Conservation (phyloP, 2,888 invertebrate species). For the Liopterus haemorrhoidalis region DNA sequence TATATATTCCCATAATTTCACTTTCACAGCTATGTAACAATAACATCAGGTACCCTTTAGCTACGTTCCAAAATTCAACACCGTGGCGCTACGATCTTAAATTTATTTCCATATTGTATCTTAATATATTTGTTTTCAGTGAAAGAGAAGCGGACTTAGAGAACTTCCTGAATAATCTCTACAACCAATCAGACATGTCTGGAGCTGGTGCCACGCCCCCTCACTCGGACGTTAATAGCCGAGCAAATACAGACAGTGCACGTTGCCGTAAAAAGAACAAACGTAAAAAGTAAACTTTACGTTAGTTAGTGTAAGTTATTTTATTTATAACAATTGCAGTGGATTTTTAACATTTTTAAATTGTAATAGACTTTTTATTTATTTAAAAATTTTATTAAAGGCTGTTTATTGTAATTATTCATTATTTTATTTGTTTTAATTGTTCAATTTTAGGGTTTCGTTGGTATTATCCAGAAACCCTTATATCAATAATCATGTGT, state of each 20-base stretch:
- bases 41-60: too few species aligned
- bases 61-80: too few species aligned
- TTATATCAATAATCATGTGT: too few species aligned
- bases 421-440: too few species aligned
- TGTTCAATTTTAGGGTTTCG: too few species aligned
- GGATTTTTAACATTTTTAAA: conserved; percentile 9
- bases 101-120: too few species aligned
- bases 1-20: too few species aligned
- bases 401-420: too few species aligned
- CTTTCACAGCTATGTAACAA: too few species aligned
- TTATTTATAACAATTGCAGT: background rate
- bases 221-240: conserved; percentile 10
- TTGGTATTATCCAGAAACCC: too few species aligned
- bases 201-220: conserved; percentile 35
- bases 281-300: conserved; percentile 23
- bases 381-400: too few species aligned
- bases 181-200: conserved; percentile 56
- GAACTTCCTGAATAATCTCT: conserved; percentile 74
- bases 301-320: background rate
- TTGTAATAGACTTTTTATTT: conserved; percentile 2
- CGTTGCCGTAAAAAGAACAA: conserved; percentile 25
- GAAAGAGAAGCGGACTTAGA: conserved; percentile 72
- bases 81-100: too few species aligned
- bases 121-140: conserved; percentile 42
- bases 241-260: conserved; percentile 8